A percentile compares a stretch with the other conserved stretches of the same genome.
These are phyloP conservation scores for Temnothorax ravouxi DNA, from an alignment of 2,888 invertebrate species.

Conservation along the genomic window DNA sequence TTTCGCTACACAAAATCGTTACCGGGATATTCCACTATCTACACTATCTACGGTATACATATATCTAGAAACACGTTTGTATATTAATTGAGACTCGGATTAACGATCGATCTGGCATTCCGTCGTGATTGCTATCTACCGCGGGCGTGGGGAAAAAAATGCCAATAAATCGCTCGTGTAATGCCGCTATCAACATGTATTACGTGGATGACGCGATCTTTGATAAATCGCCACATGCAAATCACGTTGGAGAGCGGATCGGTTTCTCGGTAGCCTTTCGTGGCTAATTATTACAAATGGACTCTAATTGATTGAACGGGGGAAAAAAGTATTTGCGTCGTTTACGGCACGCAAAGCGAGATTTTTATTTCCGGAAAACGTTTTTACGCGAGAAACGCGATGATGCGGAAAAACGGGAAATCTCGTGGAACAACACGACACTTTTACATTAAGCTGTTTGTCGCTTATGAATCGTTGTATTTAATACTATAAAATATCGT, in stretches of 20 bases:
- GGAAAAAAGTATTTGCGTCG: slow-evolving; percentile 38
- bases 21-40: slow-evolving; percentile 5
- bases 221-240: slow-evolving; percentile 85
- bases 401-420: background rate
- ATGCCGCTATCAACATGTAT: slow-evolving; percentile 85
- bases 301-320: slow-evolving; percentile 28
- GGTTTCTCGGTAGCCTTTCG: slow-evolving; percentile 55
- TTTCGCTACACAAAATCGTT: background rate
- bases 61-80: slow-evolving; percentile 36
- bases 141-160: slow-evolving; percentile 68
- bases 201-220: slow-evolving; percentile 84
- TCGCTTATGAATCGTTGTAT: background rate
- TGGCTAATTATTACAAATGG: slow-evolving; percentile 51
- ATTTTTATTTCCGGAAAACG: background rate
- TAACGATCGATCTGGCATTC: slow-evolving; percentile 42
- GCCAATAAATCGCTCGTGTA: slow-evolving; percentile 83
- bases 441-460: background rate
- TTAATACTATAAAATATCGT: background rate
- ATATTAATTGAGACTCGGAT: slow-evolving; percentile 50
- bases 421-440: background rate
- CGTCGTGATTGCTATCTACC: slow-evolving; percentile 35
- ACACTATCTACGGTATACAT: background rate
- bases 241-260: slow-evolving; percentile 72
- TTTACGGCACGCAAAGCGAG: slow-evolving; percentile 7
- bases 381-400: slow-evolving; percentile 1